These are phyloP conservation scores for Euura saliciscinereae DNA, from an alignment of 1,140 invertebrate genomes.

Conservation along the genomic window DNA sequence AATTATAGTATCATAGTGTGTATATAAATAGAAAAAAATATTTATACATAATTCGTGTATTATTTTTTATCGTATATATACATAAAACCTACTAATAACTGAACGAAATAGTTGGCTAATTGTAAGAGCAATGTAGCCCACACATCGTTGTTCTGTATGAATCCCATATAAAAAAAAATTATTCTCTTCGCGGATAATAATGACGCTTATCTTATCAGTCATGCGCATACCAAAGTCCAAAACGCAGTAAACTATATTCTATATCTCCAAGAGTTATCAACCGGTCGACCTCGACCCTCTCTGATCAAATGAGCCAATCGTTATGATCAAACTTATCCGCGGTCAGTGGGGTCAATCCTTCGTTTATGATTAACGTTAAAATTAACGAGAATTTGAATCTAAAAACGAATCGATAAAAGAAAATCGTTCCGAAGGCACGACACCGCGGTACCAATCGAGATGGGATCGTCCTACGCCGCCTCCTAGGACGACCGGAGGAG, in stretches of 20 bases:
- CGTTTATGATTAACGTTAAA: too few species aligned
- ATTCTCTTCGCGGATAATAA: background rate
- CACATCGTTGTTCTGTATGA: background rate
- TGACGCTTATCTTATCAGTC: background rate
- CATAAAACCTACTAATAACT: too few species aligned
- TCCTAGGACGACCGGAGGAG: conserved; percentile 35
- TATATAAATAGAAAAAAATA: background rate
- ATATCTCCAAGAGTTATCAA: conserved; percentile 3
- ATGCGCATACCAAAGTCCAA: background rate
- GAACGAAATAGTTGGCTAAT: too few species aligned
- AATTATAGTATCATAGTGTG: background rate
- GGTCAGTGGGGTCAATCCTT: too few species aligned
- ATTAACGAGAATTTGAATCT: too few species aligned
- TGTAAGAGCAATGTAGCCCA: background rate
- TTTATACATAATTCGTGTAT: background rate
- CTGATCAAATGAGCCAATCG: too few species aligned
- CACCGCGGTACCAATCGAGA: conserved; percentile 14
- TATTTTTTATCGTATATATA: background rate
- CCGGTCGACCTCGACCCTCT: background rate
- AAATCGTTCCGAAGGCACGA: conserved; percentile 11
- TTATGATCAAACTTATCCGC: too few species aligned
- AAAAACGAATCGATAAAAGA: too few species aligned
- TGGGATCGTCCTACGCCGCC: conserved; percentile 39
- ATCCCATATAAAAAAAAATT: background rate
- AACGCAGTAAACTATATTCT: background rate